Percentiles rank a stretch among this genome's conserved stretches.
Conservation (phyloP, 2,888 invertebrate species). For the Lomographa bimaculata region DNA sequence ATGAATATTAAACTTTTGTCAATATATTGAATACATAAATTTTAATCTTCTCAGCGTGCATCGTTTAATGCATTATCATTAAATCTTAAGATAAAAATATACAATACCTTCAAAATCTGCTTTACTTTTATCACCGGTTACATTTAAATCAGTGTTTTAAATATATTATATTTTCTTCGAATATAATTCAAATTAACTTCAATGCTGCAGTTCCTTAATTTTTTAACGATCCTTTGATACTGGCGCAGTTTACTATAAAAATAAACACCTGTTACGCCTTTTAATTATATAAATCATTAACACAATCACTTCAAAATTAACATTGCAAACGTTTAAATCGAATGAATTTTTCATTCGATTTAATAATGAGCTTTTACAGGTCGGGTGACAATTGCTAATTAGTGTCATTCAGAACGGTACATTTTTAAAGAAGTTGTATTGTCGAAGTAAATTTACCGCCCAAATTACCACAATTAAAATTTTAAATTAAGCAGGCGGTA, state of each 20-base stretch:
- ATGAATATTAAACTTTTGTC: no score
- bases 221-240: no score
- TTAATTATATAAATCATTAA: conserved; percentile 8
- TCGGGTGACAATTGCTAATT: conserved; percentile 51
- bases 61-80: conserved; percentile 1
- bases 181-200: conserved; percentile 1
- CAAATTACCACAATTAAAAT: conserved; percentile 60
- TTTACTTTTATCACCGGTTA: no score
- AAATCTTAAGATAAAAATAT: no score
- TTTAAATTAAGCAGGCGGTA: conserved; percentile 61
- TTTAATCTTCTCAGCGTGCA: no score
- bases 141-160: conserved; percentile 1
- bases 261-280: conserved; percentile 15
- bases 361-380: conserved; percentile 14
- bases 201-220: conserved; percentile 1
- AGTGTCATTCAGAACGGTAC: conserved; percentile 33
- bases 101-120: no score
- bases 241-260: not conserved
- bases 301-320: conserved; percentile 9
- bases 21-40: no score
- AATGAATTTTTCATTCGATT: no score
- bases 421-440: conserved; percentile 29
- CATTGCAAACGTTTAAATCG: conserved; percentile 9
- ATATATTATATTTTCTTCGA: not conserved
- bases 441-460: conserved; percentile 34